A percentile compares a stretch with the other conserved stretches of the same genome.
phyloP scores from a whole-genome alignment of 2,113 vertebrate species.

The Raphicerus campestris region DNA sequence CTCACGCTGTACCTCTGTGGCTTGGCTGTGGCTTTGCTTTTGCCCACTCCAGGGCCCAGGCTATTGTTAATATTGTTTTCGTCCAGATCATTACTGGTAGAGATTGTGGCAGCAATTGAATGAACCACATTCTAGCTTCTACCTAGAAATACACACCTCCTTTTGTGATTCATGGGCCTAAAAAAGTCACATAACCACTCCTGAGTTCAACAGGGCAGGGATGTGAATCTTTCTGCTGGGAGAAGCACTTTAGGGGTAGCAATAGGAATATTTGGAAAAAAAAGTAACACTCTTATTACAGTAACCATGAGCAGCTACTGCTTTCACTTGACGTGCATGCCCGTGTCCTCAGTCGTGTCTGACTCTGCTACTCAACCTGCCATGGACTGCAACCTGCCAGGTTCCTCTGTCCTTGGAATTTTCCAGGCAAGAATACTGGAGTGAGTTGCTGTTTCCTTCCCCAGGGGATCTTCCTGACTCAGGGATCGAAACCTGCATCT shows the following conservation, averaged over 20 bases:
- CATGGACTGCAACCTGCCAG: no score
- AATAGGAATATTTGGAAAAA: neutral
- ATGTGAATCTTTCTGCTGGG: neutral
- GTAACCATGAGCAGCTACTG: neutral
- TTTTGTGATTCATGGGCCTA: neutral
- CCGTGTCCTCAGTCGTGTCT: neutral
- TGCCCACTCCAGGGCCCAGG: neutral
- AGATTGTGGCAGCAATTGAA: neutral
- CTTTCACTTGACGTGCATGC: neutral
- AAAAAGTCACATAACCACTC: neutral
- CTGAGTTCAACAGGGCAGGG: neutral
- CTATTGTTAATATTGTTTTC: neutral
- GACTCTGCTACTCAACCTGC: neutral
- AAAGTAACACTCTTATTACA: neutral
- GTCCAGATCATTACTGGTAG: neutral
- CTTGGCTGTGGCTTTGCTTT: neutral
- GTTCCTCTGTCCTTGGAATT: no score
- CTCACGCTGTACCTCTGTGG: accelerated
- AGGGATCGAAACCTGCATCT: no score
- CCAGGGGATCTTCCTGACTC: no score
- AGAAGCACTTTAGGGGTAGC: neutral
- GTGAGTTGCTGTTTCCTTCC: no score
- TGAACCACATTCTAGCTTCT: neutral
- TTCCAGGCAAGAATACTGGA: no score
- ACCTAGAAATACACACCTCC: neutral